Base-by-base conservation (phyloP, 2,888 invertebrate species). In the Ariolimax columbianus region DNA sequence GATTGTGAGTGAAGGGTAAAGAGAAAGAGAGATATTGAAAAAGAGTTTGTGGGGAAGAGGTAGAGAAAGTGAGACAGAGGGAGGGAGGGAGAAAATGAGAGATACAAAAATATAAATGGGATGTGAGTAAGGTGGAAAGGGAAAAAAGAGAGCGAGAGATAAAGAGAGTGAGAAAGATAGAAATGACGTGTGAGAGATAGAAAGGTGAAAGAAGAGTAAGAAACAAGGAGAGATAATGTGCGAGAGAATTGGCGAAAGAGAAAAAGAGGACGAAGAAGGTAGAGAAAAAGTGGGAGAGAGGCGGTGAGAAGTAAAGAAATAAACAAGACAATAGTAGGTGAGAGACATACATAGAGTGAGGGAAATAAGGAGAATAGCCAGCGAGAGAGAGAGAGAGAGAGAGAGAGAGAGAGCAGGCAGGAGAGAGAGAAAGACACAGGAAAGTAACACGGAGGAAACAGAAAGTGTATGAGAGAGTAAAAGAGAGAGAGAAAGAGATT, bases 171-270 rank as follows among this genome's bases (percentile, higher is more conserved):
- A n/a, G n/a, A n/a, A n/a, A n/a, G n/a, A n/a, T n/a, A n/a, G n/a
- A n/a, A n/a, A n/a, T n/a, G n/a, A n/a, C n/a, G n/a, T 33, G 63
- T 30, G 59, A 72, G 33, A 38, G 59, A 38, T 36, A 72, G 59
- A 72, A 63, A 59, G 72, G 72, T 38, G 63, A 47, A 66, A 66
- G 59, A 3, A 82, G 82, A 82, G 30, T 38, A 43, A 75, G n/a
- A 77, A 43, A 38, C 19, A 75, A n/a, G 43, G 55, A 80, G 63
- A 72, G 59, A 47, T 30, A 6, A 66, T 30, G 23, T 11, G 47
- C 7, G 47, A 47, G 47, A 47, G 47, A 47, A 14, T 11, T 7
- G 14, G 47, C 9, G 47, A 47, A 14, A 47, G 47, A 47, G 47
- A 47, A 14, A 47, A 14, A 47, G 47, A 47, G 47, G 14, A 14